These are phyloP conservation scores for Monomorium pharaonis DNA, from an alignment of 1,140 invertebrate genomes.

Conservation along the genomic window DNA sequence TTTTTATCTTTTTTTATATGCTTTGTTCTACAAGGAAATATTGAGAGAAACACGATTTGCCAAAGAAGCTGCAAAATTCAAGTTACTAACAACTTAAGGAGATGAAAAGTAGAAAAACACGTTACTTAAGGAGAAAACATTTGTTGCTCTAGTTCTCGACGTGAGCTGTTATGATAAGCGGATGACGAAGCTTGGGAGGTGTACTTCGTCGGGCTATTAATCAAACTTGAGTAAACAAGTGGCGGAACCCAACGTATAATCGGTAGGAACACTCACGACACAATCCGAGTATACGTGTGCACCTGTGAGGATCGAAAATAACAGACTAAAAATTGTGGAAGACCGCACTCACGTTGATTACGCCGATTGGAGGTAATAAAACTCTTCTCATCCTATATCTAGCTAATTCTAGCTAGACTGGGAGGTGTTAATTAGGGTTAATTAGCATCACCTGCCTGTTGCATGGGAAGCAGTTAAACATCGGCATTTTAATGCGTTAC, in stretches of 20 bases:
- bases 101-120: neutral
- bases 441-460: slow-evolving; percentile 10
- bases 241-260: neutral
- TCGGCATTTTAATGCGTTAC: neutral
- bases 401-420: slow-evolving; percentile 2
- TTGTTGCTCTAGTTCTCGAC: neutral
- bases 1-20: neutral
- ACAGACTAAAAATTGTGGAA: neutral
- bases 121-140: neutral
- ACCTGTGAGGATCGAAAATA: slow-evolving; percentile 10
- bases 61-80: neutral
- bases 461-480: neutral
- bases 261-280: neutral
- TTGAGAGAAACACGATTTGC: neutral
- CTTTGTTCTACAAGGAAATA: neutral
- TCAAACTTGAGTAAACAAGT: slow-evolving; percentile 12
- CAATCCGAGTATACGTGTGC: neutral
- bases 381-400: slow-evolving; percentile 2
- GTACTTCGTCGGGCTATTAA: neutral
- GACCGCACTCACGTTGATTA: slow-evolving; percentile 31
- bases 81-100: neutral
- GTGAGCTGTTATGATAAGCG: slow-evolving; percentile 22
- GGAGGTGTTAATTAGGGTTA: slow-evolving; percentile 44
- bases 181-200: slow-evolving; percentile 13
- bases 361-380: neutral